Base-by-base conservation (phyloP, 2,113 vertebrate genomes). In the Scolopax mira region DNA sequence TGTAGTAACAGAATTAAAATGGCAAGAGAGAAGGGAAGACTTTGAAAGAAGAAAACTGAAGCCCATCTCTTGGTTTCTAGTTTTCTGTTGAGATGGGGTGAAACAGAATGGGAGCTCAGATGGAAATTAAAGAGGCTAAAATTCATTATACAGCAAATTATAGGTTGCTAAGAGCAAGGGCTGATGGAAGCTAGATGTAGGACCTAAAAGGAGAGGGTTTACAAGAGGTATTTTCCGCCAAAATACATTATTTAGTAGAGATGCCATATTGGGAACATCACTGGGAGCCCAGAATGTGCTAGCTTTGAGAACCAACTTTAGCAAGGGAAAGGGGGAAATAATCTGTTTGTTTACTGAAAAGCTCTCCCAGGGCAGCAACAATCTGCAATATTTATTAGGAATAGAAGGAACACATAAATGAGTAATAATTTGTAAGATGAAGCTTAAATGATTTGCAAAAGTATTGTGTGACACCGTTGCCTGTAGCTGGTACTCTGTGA, bases 1-100 rank as follows among this genome's bases (percentile, higher is more conserved):
- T 96, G 96, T 91, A 96, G 95, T 85, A 90, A 96, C 88, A 88
- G 91, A 69, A 90, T 54, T 79, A 14, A 93, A 94, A 90, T 44
- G 90, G 86, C 60, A 67, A 49, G 71, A 77, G 64, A 79, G 35
- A 60, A 54, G 60, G 78, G 31, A 84, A 83, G 88, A 64, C 42
- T 83, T 51, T 52, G 85, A 88, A 93, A 91, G 51, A 85, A 75
- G 21, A 67, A 61, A 88, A 35, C 54, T 58, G 23, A 81, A 88
- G 23, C 16, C 16, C 33, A 41, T 9, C 41, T 89, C n/a, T 74
- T 54, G 25, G 35, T 57, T 86, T 85, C 48, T 61, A 46, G 14
- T 33, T 86, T 93, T 81, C 71, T 73, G 0, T 44, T 31, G 57
- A 85, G 46, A 61, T 44, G 37, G 48, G 10, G 52, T 94, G 77